phyloP scores from a whole-genome alignment of 1,140 invertebrate genomes.

The Palaemon carinicauda region DNA sequence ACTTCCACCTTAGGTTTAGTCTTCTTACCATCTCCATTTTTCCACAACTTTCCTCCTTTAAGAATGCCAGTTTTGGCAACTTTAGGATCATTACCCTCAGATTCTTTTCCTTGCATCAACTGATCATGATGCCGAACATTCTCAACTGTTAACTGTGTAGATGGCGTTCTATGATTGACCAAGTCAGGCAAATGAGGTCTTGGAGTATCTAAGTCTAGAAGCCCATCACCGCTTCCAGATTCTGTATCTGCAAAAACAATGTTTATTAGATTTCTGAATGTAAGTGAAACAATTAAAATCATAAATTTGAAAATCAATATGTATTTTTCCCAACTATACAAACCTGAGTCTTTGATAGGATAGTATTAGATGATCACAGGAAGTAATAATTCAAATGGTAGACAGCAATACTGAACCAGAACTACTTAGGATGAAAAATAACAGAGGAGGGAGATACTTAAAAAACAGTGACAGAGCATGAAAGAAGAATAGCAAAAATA shows the following conservation, averaged over 20 bases:
- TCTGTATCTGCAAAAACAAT: constrained; percentile 35
- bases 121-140: constrained; percentile 57
- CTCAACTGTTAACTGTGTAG: constrained; percentile 53
- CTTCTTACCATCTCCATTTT: constrained; percentile 62
- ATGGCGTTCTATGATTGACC: constrained; percentile 41
- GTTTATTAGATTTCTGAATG: neutral
- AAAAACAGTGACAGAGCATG: no score
- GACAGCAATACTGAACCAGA: no score
- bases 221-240: constrained; percentile 36
- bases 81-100: constrained; percentile 29
- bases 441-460: no score
- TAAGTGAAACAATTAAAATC: no score
- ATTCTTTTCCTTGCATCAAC: constrained; percentile 47
- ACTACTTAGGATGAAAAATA: no score
- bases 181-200: constrained; percentile 57
- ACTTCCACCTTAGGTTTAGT: constrained; percentile 35
- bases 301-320: no score
- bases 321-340: neutral
- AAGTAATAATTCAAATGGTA: no score
- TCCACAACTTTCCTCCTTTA: constrained; percentile 73
- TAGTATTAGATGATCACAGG: no score
- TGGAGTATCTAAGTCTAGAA: constrained; percentile 46
- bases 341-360: no score
- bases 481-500: no score
- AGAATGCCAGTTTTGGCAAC: constrained; percentile 67